These are phyloP conservation scores for Amphiprion percula DNA, from an alignment of 2,113 vertebrate genomes.

Conservation along the genomic window DNA sequence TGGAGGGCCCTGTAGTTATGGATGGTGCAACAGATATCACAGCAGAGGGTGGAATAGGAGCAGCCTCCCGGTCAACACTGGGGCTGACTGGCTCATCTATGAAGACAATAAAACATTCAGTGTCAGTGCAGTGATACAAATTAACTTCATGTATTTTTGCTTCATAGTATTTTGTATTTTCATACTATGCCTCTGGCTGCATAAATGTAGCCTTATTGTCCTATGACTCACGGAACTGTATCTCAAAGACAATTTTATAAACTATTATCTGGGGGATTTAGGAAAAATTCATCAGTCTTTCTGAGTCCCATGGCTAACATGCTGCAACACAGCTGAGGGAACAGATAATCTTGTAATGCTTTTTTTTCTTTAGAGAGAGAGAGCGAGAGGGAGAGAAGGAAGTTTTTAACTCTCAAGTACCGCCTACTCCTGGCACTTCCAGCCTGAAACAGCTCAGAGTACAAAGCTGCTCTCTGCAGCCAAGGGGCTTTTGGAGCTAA, in stretches of 20 bases:
- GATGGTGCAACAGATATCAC: slow-evolving; percentile 92
- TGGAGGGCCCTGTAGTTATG: slow-evolving; percentile 86
- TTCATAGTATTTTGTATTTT: not conserved
- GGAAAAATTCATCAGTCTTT: not conserved
- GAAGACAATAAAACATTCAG: slow-evolving; percentile 36
- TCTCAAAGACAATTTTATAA: slow-evolving; percentile 6
- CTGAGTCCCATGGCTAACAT: slow-evolving; percentile 10
- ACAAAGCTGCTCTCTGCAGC: slow-evolving; percentile 80
- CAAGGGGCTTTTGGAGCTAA: slow-evolving; percentile 79
- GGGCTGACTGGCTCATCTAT: slow-evolving; percentile 97
- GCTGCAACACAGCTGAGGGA: slow-evolving; percentile 23
- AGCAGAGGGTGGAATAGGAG: slow-evolving; percentile 94
- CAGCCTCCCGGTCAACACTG: slow-evolving; percentile 91
- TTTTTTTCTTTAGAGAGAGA: slow-evolving; percentile 19
- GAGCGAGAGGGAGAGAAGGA: slow-evolving; percentile 42
- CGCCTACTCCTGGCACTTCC: slow-evolving; percentile 48
- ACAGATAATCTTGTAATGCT: slow-evolving; percentile 38
- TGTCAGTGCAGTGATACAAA: slow-evolving; percentile 1
- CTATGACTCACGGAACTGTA: not conserved
- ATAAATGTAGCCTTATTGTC: not conserved
- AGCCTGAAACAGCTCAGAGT: slow-evolving; percentile 72
- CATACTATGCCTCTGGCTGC: not conserved
- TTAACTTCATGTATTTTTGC: not conserved
- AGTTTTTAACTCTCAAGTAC: slow-evolving; percentile 64
- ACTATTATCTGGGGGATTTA: slow-evolving; percentile 6